Percentiles rank a stretch among this genome's conserved stretches.
These are phyloP conservation scores for Apocheima hispidaria DNA, from an alignment of 2,888 invertebrate species.

Conservation along the genomic window DNA sequence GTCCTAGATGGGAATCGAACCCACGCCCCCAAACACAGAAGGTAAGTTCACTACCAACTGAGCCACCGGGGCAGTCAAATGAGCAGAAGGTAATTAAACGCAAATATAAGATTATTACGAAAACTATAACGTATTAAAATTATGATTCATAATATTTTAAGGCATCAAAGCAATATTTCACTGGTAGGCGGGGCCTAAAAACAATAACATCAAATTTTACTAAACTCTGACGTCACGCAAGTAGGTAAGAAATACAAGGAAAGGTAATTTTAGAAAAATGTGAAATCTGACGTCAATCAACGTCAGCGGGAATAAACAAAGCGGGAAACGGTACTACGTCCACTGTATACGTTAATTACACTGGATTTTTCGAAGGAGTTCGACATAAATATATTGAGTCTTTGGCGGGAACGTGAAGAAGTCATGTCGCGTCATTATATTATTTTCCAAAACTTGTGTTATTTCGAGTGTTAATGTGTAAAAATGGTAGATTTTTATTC, in stretches of 20 bases:
- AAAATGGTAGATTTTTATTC: too few species aligned
- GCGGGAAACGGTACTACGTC: conserved; percentile 1
- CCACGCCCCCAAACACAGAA: too few species aligned
- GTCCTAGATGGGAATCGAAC: too few species aligned
- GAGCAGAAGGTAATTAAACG: too few species aligned
- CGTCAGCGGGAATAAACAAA: conserved; percentile 14
- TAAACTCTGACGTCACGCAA: conserved; percentile 1
- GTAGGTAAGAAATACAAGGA: conserved; percentile 2
- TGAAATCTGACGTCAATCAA: conserved; percentile 16
- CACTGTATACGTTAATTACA: conserved; percentile 2
- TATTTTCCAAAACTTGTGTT: too few species aligned
- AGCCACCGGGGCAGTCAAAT: too few species aligned
- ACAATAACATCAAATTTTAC: not conserved
- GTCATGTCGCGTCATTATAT: too few species aligned
- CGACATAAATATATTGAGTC: too few species aligned
- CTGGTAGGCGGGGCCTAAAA: not conserved
- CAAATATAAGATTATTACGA: not conserved
- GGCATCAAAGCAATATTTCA: not conserved
- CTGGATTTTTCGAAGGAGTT: not conserved
- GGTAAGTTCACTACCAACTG: too few species aligned
- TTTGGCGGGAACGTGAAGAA: not conserved
- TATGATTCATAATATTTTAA: not conserved
- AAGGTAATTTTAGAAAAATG: conserved; percentile 13
- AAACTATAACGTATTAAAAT: not conserved
- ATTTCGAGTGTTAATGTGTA: too few species aligned